Percentiles rank a stretch among this genome's conserved stretches.
phyloP scores from a whole-genome alignment of 2,797 vertebrate genomes.

The Enteromius argenteus region DNA sequence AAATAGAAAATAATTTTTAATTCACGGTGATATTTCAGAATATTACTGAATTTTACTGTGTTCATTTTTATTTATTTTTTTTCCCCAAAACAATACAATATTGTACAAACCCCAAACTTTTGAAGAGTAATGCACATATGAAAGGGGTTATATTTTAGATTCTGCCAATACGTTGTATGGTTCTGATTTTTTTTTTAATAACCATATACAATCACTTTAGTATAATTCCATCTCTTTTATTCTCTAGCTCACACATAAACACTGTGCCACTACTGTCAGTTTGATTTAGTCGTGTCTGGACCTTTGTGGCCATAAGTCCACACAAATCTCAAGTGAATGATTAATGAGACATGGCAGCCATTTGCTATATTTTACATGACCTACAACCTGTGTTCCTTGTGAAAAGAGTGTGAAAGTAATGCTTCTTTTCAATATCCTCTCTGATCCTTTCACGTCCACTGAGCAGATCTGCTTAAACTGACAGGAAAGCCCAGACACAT shows the following conservation, averaged over 20 bases:
- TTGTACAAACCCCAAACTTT: neutral
- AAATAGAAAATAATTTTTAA: neutral
- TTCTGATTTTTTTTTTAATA: neutral
- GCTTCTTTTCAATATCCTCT: constrained; percentile 22
- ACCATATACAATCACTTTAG: neutral
- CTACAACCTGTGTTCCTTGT: constrained; percentile 31
- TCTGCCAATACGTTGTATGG: neutral
- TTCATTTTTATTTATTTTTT: too few species aligned
- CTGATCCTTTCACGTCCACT: constrained; percentile 36
- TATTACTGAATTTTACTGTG: neutral
- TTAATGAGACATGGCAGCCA: constrained; percentile 16
- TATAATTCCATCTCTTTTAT: neutral
- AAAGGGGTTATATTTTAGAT: neutral
- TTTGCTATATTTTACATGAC: constrained; percentile 39
- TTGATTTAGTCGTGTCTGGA: constrained; percentile 8
- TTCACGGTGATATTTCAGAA: neutral
- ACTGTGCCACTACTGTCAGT: neutral
- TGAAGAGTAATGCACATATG: neutral
- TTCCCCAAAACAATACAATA: neutral
- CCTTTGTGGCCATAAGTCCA: constrained; percentile 14
- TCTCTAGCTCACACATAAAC: constrained; percentile 2
- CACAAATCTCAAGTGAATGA: constrained; percentile 27
- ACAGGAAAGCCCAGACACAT: neutral
- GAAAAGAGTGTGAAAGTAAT: constrained; percentile 24
- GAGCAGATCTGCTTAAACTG: constrained; percentile 20